Evolutionary conservation across 2,888 invertebrate species (phyloP).

Genomic region (Diaprepes abbreviatus): DNA sequence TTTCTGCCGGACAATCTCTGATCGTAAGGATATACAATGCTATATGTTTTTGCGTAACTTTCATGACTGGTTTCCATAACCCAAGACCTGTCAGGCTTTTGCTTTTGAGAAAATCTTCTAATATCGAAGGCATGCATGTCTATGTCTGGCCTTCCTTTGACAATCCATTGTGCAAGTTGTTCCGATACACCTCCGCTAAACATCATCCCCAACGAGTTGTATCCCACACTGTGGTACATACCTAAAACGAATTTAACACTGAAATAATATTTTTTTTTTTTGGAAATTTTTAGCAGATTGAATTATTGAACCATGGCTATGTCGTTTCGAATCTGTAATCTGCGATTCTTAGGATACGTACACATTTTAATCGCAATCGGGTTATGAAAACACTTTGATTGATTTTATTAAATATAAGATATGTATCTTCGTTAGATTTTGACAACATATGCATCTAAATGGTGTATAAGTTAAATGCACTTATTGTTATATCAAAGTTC

Average conservation of each 20-base stretch:
- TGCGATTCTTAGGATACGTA: no score
- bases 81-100: constrained; percentile 82
- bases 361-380: no score
- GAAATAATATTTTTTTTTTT: no score
- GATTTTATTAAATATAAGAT: no score
- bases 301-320: no score
- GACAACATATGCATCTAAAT: no score
- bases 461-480: no score
- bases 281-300: no score
- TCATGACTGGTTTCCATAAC: constrained; percentile 88
- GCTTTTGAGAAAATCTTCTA: constrained; percentile 83
- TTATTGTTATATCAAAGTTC: no score
- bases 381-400: no score
- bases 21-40: constrained; percentile 85
- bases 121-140: constrained; percentile 92
- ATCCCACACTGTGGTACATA: constrained; percentile 88
- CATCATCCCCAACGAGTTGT: constrained; percentile 94
- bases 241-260: constrained; percentile 72
- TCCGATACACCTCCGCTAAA: constrained; percentile 89
- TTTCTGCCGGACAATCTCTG: constrained; percentile 86
- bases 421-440: no score
- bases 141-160: constrained; percentile 84
- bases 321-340: no score
- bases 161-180: constrained; percentile 88
- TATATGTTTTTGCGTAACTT: constrained; percentile 90